Evolutionary conservation across 2,888 invertebrate genomes (phyloP), one percentile per base, ranked within the genome.

Genomic region (Eupeodes latifasciatus): DNA sequence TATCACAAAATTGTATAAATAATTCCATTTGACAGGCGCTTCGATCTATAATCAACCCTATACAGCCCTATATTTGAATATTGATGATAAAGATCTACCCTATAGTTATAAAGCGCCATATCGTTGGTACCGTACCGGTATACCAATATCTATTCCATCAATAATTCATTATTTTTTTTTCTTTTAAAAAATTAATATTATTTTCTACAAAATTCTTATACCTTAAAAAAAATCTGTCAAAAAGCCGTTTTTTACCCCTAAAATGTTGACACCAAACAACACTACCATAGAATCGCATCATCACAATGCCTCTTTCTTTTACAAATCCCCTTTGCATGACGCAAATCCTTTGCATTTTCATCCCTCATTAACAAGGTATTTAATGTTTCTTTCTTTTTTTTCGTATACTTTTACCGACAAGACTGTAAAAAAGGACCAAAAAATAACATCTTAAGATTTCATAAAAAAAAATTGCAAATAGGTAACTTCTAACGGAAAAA

Each of bases 281-380:
- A 27, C 27, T 27, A 27, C 27, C 2, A 27, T 2, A 40, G 40
- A 80, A 69, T 36, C 16, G 66, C 59, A 16, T 67, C 62, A 66
- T 78, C 71, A 66, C 83, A 83, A 80, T 80, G 49, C 80, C 66
- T 51, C 27, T 27, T 57, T 19, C 78, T 69, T 57, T 27, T 27
- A 27, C 27, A 62, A 84, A 84, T 88, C 80, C 84, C 87, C 87
- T 88, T 71, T 64, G 79, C 86, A 53, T 61, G 10, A 40, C 40
- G 10, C 10, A 83, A 86, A 83, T 83, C 87, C 84, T 87, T 86
- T 75, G 84, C 84, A 84, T 81, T 88, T 40, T 88, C 87, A 88
- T 88, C 87, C 87, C 87, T 84, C 84, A 88, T 84, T 88, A 88
- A 88, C 83, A 81, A 77, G 72, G 84, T 77, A 81, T 84, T 88